Conservation (phyloP, 1,140 invertebrate species). For the Adoxophyes honmai region DNA sequence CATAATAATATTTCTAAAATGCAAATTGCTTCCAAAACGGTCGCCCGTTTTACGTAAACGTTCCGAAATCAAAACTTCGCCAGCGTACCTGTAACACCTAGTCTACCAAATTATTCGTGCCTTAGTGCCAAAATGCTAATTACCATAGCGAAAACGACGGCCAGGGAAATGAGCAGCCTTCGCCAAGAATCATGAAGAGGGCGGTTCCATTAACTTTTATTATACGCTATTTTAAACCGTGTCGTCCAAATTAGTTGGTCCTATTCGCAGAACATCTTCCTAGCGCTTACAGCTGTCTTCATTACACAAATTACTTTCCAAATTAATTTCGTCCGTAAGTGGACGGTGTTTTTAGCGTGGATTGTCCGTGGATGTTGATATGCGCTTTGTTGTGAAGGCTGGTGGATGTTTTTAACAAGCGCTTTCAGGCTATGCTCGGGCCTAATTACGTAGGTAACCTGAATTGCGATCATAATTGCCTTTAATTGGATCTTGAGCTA, state of each 20-base stretch:
- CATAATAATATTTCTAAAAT: neutral
- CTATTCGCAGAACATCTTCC: conserved; percentile 49
- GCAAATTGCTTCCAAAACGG: conserved; percentile 3
- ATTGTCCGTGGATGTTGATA: conserved; percentile 4
- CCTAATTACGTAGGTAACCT: neutral
- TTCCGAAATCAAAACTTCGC: conserved; percentile 8
- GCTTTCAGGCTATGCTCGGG: neutral
- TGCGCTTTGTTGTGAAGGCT: neutral
- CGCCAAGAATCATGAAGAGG: conserved; percentile 62
- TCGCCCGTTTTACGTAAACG: conserved; percentile 7
- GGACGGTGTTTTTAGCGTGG: conserved; percentile 2
- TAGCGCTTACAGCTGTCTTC: conserved; percentile 26
- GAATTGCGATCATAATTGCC: neutral
- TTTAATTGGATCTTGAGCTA: neutral
- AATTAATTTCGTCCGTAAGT: conserved; percentile 29
- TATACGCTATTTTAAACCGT: conserved; percentile 59
- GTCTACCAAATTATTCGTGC: conserved; percentile 52
- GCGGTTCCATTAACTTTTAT: conserved; percentile 67
- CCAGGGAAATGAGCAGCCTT: conserved; percentile 50
- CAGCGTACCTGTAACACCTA: conserved; percentile 25
- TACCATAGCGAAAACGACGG: conserved; percentile 51
- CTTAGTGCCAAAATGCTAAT: conserved; percentile 67
- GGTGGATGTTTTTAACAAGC: neutral
- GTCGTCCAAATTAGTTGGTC: conserved; percentile 66
- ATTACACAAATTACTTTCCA: conserved; percentile 34